A percentile compares a stretch with the other conserved stretches of the same genome.
Conservation (phyloP, 2,888 invertebrate species). For the Hydrotaea cyrtoneurina region DNA sequence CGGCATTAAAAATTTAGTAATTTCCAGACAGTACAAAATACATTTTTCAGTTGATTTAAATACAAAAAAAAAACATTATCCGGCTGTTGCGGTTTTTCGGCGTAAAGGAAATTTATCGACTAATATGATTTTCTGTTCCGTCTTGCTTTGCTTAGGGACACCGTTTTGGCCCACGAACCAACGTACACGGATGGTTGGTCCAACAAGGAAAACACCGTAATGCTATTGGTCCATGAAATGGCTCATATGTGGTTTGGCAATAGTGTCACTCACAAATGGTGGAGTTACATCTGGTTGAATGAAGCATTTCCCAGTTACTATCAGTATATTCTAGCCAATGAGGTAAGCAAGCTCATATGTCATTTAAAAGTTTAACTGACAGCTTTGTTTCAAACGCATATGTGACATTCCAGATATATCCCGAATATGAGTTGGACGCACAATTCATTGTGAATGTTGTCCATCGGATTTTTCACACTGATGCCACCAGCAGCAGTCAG, state of each 20-base stretch:
- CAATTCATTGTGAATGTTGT: constrained; percentile 87
- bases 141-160: constrained; percentile 70
- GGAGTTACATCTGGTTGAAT: constrained; percentile 84
- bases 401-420: constrained; percentile 82
- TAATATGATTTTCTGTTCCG: constrained; percentile 58
- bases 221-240: constrained; percentile 81
- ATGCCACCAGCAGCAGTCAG: constrained; percentile 82
- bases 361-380: background rate
- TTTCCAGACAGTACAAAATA: too few species aligned
- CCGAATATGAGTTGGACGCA: constrained; percentile 84
- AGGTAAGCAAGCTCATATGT: constrained; percentile 78
- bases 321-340: constrained; percentile 83
- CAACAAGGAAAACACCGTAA: constrained; percentile 81
- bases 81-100: too few species aligned
- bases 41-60: too few species aligned
- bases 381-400: background rate
- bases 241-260: constrained; percentile 87
- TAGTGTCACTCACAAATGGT: constrained; percentile 82
- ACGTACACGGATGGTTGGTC: constrained; percentile 74
- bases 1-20: too few species aligned
- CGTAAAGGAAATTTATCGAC: too few species aligned
- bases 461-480: constrained; percentile 84
- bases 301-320: constrained; percentile 87
- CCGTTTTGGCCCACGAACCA: constrained; percentile 71
- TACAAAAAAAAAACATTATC: too few species aligned